These are phyloP conservation scores for Pogoniulus pusillus DNA, from an alignment of 2,797 vertebrate genomes.

Conservation along the genomic window DNA sequence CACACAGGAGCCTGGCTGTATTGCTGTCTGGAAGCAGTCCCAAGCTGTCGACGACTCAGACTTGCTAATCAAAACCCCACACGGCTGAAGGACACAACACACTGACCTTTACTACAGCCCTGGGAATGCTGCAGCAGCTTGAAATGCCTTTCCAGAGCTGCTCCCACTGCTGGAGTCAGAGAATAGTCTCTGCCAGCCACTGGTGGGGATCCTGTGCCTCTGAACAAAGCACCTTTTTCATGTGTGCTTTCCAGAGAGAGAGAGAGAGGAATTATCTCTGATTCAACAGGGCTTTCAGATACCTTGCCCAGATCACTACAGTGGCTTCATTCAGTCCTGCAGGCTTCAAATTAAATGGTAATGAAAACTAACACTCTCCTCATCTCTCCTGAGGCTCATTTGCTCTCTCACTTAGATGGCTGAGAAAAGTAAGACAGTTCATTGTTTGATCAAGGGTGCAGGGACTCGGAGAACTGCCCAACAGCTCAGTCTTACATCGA, in stretches of 20 bases:
- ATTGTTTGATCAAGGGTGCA: background rate
- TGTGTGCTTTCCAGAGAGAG: background rate
- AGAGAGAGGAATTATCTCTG: background rate
- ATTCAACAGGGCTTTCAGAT: constrained; percentile 18
- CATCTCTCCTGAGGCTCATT: background rate
- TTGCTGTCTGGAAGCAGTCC: background rate
- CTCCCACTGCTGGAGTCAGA: background rate
- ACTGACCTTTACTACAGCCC: constrained; percentile 39
- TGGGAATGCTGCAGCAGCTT: background rate
- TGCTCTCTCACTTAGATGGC: background rate
- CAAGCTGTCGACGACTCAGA: background rate
- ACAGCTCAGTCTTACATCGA: background rate
- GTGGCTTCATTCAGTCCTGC: background rate
- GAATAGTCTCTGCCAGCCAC: background rate
- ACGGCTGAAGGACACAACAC: constrained; percentile 13
- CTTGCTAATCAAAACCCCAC: constrained; percentile 7
- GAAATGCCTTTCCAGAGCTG: constrained; percentile 4
- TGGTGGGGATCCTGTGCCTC: background rate
- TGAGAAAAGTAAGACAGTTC: background rate
- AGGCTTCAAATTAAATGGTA: constrained; percentile 41
- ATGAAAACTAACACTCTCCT: constrained; percentile 23
- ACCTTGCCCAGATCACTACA: background rate
- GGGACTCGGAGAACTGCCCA: background rate
- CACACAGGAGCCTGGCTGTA: background rate
- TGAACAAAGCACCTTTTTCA: constrained; percentile 15